Conservation (phyloP, 1,140 invertebrate genomes). For the Caenorhabditis elegans region WBcel235 BX284603.4:5894001-5894500, state of each 20-base stretch:
- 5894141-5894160: constrained; percentile 12
- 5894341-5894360: no score
- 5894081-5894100: constrained; percentile 45
- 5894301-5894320: not conserved
- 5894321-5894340: not conserved
- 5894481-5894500: constrained; percentile 25
- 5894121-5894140: constrained; percentile 43
- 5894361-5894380: not conserved
- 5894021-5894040: no score
- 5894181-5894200: constrained; percentile 34
- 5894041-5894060: no score
- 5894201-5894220: constrained; percentile 49
- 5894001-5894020: not conserved
- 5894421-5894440: not conserved
- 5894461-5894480: not conserved
- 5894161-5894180: not conserved
- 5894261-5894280: constrained; percentile 32
- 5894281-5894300: no score
- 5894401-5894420: not conserved
- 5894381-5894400: no score
- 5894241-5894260: not conserved
- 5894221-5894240: constrained; percentile 41
- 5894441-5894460: not conserved
- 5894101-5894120: constrained; percentile 43
- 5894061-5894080: constrained; percentile 42